Evolutionary conservation across 2,797 vertebrate species (phyloP).

Genomic region (Diplodus sargus): DNA sequence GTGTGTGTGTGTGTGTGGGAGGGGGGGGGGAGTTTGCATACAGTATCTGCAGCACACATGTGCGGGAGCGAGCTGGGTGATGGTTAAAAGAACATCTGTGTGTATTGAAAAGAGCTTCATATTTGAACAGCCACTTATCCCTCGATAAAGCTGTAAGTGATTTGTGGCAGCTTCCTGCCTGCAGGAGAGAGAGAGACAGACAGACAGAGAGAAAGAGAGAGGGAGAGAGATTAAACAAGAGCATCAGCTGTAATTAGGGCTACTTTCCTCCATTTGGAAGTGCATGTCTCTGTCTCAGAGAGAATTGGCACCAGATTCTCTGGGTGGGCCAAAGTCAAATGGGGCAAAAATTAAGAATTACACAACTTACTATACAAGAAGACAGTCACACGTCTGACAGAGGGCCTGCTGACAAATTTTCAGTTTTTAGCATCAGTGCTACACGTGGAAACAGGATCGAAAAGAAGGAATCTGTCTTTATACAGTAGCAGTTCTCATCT

Average conservation of each 20-base stretch:
- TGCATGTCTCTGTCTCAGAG: constrained; percentile 54
- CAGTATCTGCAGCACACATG: constrained; percentile 32
- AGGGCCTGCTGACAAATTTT: background rate
- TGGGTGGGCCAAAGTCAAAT: constrained; percentile 34
- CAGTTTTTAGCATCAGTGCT: background rate
- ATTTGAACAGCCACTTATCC: constrained; percentile 78
- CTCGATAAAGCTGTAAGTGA: constrained; percentile 75
- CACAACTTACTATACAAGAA: background rate
- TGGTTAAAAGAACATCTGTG: constrained; percentile 79
- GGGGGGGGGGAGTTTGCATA: constrained; percentile 37
- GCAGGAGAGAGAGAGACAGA: constrained; percentile 15
- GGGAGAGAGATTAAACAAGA: constrained; percentile 69
- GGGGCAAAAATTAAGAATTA: background rate
- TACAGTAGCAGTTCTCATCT: background rate
- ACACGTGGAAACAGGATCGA: background rate
- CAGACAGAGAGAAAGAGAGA: background rate
- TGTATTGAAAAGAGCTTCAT: constrained; percentile 75
- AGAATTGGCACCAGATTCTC: constrained; percentile 46
- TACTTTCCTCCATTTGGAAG: constrained; percentile 66
- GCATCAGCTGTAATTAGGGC: constrained; percentile 77
- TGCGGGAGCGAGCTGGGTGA: constrained; percentile 33
- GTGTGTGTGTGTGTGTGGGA: constrained; percentile 13
- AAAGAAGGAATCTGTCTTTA: background rate
- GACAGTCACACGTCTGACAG: background rate
- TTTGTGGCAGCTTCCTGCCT: constrained; percentile 79